Evolutionary conservation across 37 sponge, comb jelly and placozoan species (phyloP).

Genomic region (Spongilla lacustris): DNA sequence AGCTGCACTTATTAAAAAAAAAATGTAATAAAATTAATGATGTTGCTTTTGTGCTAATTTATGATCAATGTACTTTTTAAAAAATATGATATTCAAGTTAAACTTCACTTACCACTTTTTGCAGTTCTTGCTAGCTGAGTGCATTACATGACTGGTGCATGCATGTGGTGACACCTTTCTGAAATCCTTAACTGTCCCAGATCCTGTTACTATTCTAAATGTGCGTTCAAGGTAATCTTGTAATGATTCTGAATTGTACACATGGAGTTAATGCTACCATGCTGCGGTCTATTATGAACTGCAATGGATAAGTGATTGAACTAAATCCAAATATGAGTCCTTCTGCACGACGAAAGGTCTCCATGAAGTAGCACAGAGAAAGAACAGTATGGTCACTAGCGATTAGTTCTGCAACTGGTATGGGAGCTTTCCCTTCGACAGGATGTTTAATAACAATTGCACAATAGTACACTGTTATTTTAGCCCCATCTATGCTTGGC

Average conservation of each 20-base stretch:
- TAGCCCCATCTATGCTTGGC: background rate
- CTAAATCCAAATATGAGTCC: constrained; percentile 2
- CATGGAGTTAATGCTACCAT: constrained; percentile 13
- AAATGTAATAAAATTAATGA: too few relatives aligned
- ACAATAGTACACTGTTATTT: background rate
- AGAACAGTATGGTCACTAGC: constrained; percentile 5
- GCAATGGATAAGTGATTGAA: background rate
- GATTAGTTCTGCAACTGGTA: constrained; percentile 26
- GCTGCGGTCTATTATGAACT: constrained; percentile 8
- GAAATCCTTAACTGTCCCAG: background rate
- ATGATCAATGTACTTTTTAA: too few relatives aligned
- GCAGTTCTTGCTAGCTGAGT: background rate
- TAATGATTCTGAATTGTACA: constrained; percentile 6
- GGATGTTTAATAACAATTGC: background rate
- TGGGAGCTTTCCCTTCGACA: background rate
- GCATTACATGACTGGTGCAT: constrained; percentile 17
- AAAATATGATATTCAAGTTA: too few relatives aligned
- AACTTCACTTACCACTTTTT: background rate
- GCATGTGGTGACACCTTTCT: background rate
- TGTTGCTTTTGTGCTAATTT: too few relatives aligned
- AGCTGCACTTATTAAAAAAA: too few relatives aligned
- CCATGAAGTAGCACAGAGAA: background rate
- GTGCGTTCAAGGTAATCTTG: background rate
- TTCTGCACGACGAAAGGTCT: constrained; percentile 14
- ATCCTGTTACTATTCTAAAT: constrained; percentile 5